Evolutionary conservation across 2,888 invertebrate species (phyloP), one percentile per base, ranked within the genome.

Genomic region (Magallana nippona): DNA sequence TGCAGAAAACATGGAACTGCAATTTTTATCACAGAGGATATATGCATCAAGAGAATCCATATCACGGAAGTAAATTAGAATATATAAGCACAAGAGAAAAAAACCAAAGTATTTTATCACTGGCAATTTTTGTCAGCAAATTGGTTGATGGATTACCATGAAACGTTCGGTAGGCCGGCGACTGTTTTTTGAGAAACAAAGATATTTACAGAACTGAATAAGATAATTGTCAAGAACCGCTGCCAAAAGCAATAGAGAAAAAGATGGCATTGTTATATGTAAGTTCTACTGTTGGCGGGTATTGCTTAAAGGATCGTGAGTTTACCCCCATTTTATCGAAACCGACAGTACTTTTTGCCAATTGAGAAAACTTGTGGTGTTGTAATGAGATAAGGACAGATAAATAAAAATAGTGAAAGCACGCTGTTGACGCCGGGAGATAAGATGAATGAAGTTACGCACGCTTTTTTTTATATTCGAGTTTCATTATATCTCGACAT

Each of bases 1-100:
- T 44, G 44, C 44, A 44, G 44, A 44, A 60, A 60, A 60, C 60
- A 60, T 60, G 60, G n/a, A 60, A 60, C 60, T 17, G 60, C 60
- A 60, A 60, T 60, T 60, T 60, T 60, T 60, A 60, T 60, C 60
- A 60, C n/a, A 60, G 71, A 22, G 71, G 13, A 71, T 71, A 27
- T 32, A 22, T 32, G 71, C 19, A 63, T 15, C 63, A 27, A 32
- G 22, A 62, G 11, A n/a, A 62, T 19, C 62, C n/a, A 60, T 17
- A n/a, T 60, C 44, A 44, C 44, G 44, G 44, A 44, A 44, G 44
- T 44, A 44, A 44, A 44, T 44, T 44, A 44, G 44, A 44, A 44
- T 44, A 44, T 44, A 44, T 44, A 44, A 44, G 44, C 44, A 44
- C 44, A 44, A 44, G 44, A 44, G 44, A 8, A 44, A 44, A n/a